phyloP scores from a whole-genome alignment of 2,888 invertebrate genomes.

The Poecilus cupreus region DNA sequence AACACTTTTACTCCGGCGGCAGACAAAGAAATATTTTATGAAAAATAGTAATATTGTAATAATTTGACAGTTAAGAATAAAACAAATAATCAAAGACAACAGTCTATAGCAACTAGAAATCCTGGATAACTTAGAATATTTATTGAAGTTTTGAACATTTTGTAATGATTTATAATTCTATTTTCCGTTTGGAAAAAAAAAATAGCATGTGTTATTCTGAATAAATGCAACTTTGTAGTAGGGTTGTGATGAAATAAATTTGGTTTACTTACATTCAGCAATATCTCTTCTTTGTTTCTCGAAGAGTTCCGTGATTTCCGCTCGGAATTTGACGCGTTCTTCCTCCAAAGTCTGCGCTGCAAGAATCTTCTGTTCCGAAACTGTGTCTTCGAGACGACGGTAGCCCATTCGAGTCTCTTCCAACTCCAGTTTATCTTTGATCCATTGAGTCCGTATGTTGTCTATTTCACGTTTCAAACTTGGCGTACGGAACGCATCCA shows the following conservation, averaged over 20 bases:
- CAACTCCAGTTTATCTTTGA: slow-evolving; percentile 72
- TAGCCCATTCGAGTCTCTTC: slow-evolving; percentile 72
- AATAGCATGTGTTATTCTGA: too few relatives aligned
- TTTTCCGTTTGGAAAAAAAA: too few relatives aligned
- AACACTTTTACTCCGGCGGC: too few relatives aligned
- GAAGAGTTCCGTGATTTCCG: slow-evolving; percentile 68
- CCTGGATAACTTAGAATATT: too few relatives aligned
- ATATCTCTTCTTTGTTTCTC: slow-evolving; percentile 67
- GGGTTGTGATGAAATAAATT: not conserved
- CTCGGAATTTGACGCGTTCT: slow-evolving; percentile 67
- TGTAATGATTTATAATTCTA: too few relatives aligned
- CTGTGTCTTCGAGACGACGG: slow-evolving; percentile 69
- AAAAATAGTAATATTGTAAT: too few relatives aligned
- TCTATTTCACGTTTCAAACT: slow-evolving; percentile 73
- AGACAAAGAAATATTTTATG: too few relatives aligned
- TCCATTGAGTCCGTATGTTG: slow-evolving; percentile 72
- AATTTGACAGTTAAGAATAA: too few relatives aligned
- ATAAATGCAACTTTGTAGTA: too few relatives aligned
- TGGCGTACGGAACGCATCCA: slow-evolving; percentile 79
- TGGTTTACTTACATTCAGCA: slow-evolving; percentile 67
- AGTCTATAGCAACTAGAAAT: too few relatives aligned
- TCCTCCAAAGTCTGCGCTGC: slow-evolving; percentile 69
- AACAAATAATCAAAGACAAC: too few relatives aligned
- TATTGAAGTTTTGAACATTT: too few relatives aligned
- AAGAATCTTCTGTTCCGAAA: slow-evolving; percentile 70